Base-by-base conservation (phyloP, 1,140 invertebrate genomes). In the Tetranychus urticae region DNA sequence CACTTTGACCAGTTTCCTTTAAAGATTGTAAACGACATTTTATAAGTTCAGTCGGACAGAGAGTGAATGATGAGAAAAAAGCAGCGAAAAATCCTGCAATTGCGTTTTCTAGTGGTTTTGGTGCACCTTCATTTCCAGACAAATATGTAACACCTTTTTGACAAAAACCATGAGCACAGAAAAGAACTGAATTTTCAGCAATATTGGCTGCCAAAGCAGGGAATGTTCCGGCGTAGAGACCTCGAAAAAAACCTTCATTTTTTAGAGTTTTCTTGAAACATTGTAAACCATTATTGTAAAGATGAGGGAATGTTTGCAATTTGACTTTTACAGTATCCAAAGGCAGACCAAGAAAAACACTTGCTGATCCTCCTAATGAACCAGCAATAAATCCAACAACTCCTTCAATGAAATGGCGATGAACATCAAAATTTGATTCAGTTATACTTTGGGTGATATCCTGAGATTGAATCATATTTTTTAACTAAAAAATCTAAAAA, bases 11-110 rank as follows among this genome's bases (percentile, higher is more conserved):
- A 13, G 85, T 80, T 77, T 99, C 96, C 66, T 84, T 77, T 78
- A 93, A 83, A 0, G 93, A 91, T 77, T 99, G 96, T 48, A 98
- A 75, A 66, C 89, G 83, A 74, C 96, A 98, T 75, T 99, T 99
- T 62, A 99, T 81, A 55, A 99, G 75, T 75, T 99, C 96, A 0
- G 94, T 97, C 5, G 63, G 63, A 56, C 63, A 64, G 33, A 64
- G 50, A 3, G 89, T 85, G 64, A 97, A 80, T 0, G 92, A 90
- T 6, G 92, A 96, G 70, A 98, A 97, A 73, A 97, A 94, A 33
- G 93, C 90, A 33, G 92, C 94, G 56, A 90, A 76, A 69, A 86
- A 92, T n/a, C 96, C 96, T 54, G 92, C 85, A 57, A 80, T 78
- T 7, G 91, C 93, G 76, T 97, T 97, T 59, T 82, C 78, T 8